Evolutionary conservation across 2,888 invertebrate species (phyloP).

Genomic region (Pammene fasciana): DNA sequence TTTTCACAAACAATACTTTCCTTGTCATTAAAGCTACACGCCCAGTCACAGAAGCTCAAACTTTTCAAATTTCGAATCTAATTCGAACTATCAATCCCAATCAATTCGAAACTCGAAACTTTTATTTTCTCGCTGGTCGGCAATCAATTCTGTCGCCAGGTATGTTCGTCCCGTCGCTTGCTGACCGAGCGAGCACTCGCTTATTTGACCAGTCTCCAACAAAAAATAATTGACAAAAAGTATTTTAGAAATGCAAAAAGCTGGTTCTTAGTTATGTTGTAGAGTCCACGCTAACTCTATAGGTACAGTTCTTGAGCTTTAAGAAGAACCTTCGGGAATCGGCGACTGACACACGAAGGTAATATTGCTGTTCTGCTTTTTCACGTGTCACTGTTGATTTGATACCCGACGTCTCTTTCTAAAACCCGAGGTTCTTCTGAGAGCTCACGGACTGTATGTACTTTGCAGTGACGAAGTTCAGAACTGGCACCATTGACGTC

Average conservation of each 20-base stretch:
- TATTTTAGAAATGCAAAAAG: neutral
- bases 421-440: too few relatives aligned
- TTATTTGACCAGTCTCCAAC: neutral
- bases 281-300: too few relatives aligned
- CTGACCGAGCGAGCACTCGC: neutral
- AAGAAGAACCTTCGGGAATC: too few relatives aligned
- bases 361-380: too few relatives aligned
- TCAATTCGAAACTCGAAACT: constrained; percentile 40
- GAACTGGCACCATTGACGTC: too few relatives aligned
- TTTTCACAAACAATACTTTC: neutral
- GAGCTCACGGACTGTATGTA: too few relatives aligned
- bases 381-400: too few relatives aligned
- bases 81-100: constrained; percentile 42
- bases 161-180: constrained; percentile 49
- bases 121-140: constrained; percentile 40
- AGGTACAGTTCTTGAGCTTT: too few relatives aligned
- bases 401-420: too few relatives aligned
- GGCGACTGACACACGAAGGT: too few relatives aligned
- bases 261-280: too few relatives aligned
- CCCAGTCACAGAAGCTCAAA: constrained; percentile 14
- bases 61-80: constrained; percentile 31
- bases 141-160: constrained; percentile 48
- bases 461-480: too few relatives aligned
- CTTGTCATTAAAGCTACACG: neutral
- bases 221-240: neutral